Percentiles rank a stretch among this genome's conserved stretches.
These are phyloP conservation scores for Amia ocellicauda DNA, from an alignment of 2,113 vertebrate genomes.

Conservation along the genomic window DNA sequence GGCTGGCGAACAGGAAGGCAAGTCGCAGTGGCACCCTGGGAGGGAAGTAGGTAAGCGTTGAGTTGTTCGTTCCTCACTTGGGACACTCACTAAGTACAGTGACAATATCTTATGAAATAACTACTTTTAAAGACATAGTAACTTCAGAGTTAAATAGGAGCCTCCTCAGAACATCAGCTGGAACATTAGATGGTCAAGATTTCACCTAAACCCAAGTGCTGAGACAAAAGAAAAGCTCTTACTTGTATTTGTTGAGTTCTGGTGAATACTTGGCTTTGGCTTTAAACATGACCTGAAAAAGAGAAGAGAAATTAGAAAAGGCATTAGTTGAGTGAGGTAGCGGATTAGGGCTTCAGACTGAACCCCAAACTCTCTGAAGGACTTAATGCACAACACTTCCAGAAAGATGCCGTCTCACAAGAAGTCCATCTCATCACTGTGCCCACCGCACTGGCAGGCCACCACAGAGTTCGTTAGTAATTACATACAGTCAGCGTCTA, in stretches of 20 bases:
- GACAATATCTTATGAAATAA: too few relatives aligned
- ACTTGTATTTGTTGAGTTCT: constrained; percentile 96
- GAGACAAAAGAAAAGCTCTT: constrained; percentile 49
- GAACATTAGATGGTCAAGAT: too few relatives aligned
- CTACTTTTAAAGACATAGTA: too few relatives aligned
- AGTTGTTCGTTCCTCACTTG: too few relatives aligned
- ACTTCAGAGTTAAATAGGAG: too few relatives aligned
- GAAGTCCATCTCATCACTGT: background rate
- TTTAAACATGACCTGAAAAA: constrained; percentile 88
- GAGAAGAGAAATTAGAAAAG: background rate
- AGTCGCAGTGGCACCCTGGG: constrained; percentile 78
- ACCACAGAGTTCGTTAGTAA: constrained; percentile 4
- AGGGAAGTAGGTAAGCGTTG: background rate
- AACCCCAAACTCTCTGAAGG: too few relatives aligned
- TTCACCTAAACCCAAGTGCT: too few relatives aligned
- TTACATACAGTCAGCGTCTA: background rate
- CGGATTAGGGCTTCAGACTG: too few relatives aligned
- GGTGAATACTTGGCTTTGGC: constrained; percentile 88
- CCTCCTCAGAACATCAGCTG: too few relatives aligned
- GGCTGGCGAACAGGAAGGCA: constrained; percentile 77
- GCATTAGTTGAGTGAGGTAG: background rate
- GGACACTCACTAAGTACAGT: too few relatives aligned
- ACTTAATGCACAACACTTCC: too few relatives aligned
- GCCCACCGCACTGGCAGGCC: background rate
- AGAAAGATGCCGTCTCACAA: too few relatives aligned